Conservation (phyloP, 2,797 vertebrate species). For the Danionella dracula region DNA sequence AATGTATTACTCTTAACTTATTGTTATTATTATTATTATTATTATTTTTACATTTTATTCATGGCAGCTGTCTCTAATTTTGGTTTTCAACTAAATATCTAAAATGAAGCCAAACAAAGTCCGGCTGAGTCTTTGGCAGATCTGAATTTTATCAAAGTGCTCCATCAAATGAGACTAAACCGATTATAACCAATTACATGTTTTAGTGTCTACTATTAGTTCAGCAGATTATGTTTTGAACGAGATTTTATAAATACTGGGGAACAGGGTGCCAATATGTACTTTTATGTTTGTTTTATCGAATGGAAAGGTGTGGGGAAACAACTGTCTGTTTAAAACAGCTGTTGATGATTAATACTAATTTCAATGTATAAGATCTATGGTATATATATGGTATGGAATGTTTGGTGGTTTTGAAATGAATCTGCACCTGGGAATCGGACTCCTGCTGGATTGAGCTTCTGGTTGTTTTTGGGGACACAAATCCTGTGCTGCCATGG, state of each 20-base stretch:
- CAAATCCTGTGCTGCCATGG: too few species aligned
- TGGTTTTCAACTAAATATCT: neutral
- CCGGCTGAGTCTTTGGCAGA: neutral
- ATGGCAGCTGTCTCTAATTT: neutral
- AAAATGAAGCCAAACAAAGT: neutral
- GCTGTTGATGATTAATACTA: neutral
- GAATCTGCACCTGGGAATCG: too few species aligned
- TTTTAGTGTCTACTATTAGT: neutral
- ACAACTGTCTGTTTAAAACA: neutral
- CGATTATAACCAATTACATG: too few species aligned
- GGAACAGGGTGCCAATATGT: neutral
- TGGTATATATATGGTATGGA: too few species aligned
- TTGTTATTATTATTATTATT: too few species aligned
- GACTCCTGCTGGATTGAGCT: too few species aligned
- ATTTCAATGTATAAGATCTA: neutral
- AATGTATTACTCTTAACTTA: conserved; percentile 13
- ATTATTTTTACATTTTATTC: neutral
- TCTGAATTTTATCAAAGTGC: neutral
- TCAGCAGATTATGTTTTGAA: conserved; percentile 4
- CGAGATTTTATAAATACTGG: neutral
- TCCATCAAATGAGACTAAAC: too few species aligned
- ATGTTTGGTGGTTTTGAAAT: too few species aligned
- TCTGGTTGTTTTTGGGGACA: too few species aligned
- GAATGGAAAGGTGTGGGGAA: neutral
- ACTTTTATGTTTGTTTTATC: neutral